A percentile compares a stretch with the other conserved stretches of the same genome.
phyloP scores from a whole-genome alignment of 2,113 vertebrate species.

The Neomonachus schauinslandi region DNA sequence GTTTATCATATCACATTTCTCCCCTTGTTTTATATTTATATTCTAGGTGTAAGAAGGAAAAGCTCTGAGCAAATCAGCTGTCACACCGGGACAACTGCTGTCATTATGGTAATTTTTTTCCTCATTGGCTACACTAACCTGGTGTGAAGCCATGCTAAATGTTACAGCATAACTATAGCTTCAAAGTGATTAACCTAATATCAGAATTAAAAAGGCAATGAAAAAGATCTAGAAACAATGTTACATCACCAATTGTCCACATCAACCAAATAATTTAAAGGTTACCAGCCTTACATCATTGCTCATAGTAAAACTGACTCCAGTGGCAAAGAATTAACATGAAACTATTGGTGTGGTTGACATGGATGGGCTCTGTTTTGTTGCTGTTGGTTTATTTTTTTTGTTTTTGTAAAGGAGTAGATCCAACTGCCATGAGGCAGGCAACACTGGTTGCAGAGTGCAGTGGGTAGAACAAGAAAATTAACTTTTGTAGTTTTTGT shows the following conservation, averaged over 20 bases:
- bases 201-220: conserved; percentile 97
- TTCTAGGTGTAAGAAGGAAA: conserved; percentile 92
- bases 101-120: conserved; percentile 88
- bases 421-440: conserved; percentile 92
- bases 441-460: conserved; percentile 95
- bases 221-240: conserved; percentile 96
- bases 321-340: conserved; percentile 92
- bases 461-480: conserved; percentile 94
- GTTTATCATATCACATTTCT: conserved; percentile 90
- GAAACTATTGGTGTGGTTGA: conserved; percentile 92
- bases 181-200: conserved; percentile 96
- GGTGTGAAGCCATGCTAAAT: conserved; percentile 99
- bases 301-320: conserved; percentile 94
- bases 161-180: conserved; percentile 99
- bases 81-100: conserved; percentile 91
- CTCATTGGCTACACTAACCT: conserved; percentile 95
- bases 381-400: conserved; percentile 80
- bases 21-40: conserved; percentile 86
- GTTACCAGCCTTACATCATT: conserved; percentile 92
- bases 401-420: conserved; percentile 89
- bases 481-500: conserved; percentile 89
- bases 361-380: conserved; percentile 90
- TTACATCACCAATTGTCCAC: conserved; percentile 97
- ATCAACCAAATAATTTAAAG: conserved; percentile 97
- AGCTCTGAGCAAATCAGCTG: conserved; percentile 91